Percentiles rank a stretch among this genome's conserved stretches.
phyloP scores from a whole-genome alignment of 2,113 vertebrate species.

The Sander lucioperca region DNA sequence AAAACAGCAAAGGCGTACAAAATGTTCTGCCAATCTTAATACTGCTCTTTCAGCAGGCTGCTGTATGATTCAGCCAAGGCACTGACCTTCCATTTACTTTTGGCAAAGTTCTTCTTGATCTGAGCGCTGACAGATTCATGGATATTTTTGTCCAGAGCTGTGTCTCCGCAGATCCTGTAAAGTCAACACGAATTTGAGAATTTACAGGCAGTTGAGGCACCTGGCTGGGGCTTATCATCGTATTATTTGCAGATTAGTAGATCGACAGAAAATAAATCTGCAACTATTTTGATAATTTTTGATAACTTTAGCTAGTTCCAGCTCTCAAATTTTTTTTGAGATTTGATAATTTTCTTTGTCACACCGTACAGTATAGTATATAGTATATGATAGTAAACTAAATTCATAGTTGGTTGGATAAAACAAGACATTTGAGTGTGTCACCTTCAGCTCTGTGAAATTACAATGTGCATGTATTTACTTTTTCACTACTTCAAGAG shows the following conservation, averaged over 20 bases:
- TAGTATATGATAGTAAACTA: background rate
- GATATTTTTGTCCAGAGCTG: conserved; percentile 97
- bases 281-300: background rate
- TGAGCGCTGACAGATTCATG: conserved; percentile 98
- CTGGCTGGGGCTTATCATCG: rapidly evolving
- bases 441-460: background rate
- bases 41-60: conserved; percentile 23
- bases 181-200: background rate
- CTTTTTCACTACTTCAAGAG: background rate
- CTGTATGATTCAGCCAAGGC: conserved; percentile 1
- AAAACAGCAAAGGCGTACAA: conserved; percentile 24
- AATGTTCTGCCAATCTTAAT: conserved; percentile 37
- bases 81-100: conserved; percentile 99
- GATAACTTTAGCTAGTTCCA: background rate
- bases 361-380: background rate
- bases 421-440: background rate
- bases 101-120: conserved; percentile 99
- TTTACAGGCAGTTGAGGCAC: background rate
- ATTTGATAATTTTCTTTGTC: background rate
- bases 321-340: background rate
- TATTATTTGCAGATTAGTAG: background rate
- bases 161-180: conserved; percentile 96
- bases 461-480: too few relatives aligned
- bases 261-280: background rate
- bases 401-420: background rate